Base-by-base conservation (phyloP, 2,797 vertebrate genomes). In the Coregonus ussuriensis region DNA sequence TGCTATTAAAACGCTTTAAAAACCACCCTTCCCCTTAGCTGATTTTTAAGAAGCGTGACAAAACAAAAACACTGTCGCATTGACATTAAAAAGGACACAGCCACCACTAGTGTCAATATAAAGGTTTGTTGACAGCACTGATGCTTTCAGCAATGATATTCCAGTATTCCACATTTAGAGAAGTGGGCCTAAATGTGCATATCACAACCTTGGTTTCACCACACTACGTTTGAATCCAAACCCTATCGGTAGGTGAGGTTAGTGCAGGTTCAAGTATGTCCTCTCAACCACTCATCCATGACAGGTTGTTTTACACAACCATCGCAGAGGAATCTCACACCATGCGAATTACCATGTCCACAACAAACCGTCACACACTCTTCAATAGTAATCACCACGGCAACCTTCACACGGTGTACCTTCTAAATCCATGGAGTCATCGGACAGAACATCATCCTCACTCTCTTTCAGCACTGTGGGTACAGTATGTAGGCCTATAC, bases 381-480 rank as follows among this genome's bases (percentile, higher is more conserved):
- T 47, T 47, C 41, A 13, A 13, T 13, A 11, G 4, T 1, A 14
- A 11, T 15, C 16, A 21, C 11, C 78, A 83, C 78, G 51, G 75
- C 81, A 81, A 75, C 56, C 59, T 31, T 74, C 81, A 84, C 77
- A 80, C 47, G 3, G 59, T 13, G 86, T 97, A 96, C 96, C 95
- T 93, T 94, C 94, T 69, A 92, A 87, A 77, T 94, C 96, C 89
- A 91, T 90, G 4, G 85, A 84, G 87, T 96, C 95, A 69, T 96
- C 97, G 82, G 94, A 94, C 91, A 96, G 90, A 75, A 88, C 90
- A 3, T 95, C 95, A 84, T 94, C 96, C 83, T 95, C 96, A 84
- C 92, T 84, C 83, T 37, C 84, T 86, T 92, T 96, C 87, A 94
- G 78, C 59, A 89, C 97, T 98, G 89, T 74, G 77, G 87, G 83